Conservation (phyloP, 2,113 vertebrate species). For the Aramus guarauna region DNA sequence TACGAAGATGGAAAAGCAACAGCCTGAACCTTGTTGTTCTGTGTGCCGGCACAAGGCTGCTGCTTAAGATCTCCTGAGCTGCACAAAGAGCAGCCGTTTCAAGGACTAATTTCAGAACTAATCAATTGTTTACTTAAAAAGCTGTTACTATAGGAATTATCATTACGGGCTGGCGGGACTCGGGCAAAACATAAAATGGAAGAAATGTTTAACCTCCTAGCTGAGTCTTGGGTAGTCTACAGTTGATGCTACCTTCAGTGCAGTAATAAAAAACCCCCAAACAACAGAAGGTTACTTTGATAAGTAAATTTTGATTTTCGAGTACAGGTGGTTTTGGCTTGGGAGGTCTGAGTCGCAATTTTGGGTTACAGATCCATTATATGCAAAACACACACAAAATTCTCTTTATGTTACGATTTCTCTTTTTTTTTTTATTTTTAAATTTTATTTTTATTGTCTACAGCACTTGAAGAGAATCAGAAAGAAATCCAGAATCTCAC, state of each 20-base stretch:
- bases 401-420: not conserved
- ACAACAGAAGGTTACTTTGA: not conserved
- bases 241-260: not conserved
- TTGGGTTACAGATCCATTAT: not conserved
- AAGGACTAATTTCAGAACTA: constrained; percentile 40
- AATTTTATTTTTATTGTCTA: not conserved
- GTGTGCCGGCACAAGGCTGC: not conserved
- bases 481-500: not conserved
- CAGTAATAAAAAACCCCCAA: not conserved
- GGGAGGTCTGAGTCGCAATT: not conserved
- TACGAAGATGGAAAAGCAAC: not conserved
- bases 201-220: not conserved
- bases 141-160: constrained; percentile 46
- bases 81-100: not conserved
- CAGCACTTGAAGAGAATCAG: not conserved
- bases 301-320: not conserved
- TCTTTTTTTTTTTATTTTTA: not conserved
- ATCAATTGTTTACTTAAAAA: constrained; percentile 42
- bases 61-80: not conserved
- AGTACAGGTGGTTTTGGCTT: not conserved
- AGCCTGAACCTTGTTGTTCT: not conserved
- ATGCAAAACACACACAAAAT: not conserved
- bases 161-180: not conserved
- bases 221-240: not conserved
- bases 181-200: not conserved